Base-by-base conservation (phyloP, 2,888 invertebrate genomes). In the Rhagonycha lutea region DNA sequence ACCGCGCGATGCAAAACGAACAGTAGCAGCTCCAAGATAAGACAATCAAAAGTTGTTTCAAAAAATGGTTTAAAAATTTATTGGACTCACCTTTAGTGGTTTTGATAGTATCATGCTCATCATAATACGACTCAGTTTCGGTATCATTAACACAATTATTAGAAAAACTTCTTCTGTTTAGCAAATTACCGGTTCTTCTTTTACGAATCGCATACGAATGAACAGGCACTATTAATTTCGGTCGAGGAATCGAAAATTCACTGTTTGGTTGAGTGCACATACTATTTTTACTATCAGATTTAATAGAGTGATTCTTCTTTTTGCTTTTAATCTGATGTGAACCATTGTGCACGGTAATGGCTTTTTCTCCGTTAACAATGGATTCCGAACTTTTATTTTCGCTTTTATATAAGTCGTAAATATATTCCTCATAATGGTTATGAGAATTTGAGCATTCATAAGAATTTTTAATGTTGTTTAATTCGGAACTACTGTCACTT, bases 141-240 rank as follows among this genome's bases (percentile, higher is more conserved):
- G n/a, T 12, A 1, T 28, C 47, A 63, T 61, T 69, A 23, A 62
- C 62, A 7, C 11, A 60, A 69, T 61, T 60, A 24, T 72, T 61
- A 29, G 72, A 72, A 47, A 65, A 76, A 26, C 74, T 74, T 62
- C 69, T 61, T 60, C 67, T 28, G 24, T 79, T 80, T 65, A 82
- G 82, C 68, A 93, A 89, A 87, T 95, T 95, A 10, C 96, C 96
- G 61, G 96, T 96, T 81, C 95, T 90, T 78, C 96, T 90, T 84
- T 94, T 93, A 80, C 95, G 90, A 78, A 92, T 91, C 73, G 95
- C 96, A 85, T 96, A 96, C 26, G 96, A 95, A 89, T 96, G 96
- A 78, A 96, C 94, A 72, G 96, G 96, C 80, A 96, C 96, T 85
- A 96, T 95, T 82, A 96, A 90, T 84, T 95, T 93, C 32, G 96